phyloP scores from a whole-genome alignment of 2,888 invertebrate genomes.

The Thyatira batis region DNA sequence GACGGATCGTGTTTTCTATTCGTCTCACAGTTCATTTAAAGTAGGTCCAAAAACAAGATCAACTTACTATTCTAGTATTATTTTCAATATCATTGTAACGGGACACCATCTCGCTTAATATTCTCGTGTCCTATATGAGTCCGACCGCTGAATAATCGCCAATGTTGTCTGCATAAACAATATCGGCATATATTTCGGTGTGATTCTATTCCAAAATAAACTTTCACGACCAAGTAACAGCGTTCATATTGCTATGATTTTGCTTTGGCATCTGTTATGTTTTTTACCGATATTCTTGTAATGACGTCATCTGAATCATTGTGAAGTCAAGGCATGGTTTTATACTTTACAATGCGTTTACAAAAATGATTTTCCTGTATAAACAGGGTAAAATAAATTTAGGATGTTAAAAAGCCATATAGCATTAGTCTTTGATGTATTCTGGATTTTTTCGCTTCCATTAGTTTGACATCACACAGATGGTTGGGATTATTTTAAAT shows the following conservation, averaged over 20 bases:
- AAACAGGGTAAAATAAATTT: not conserved
- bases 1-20: no score
- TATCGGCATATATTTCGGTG: conserved; percentile 20
- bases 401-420: not conserved
- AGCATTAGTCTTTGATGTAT: not conserved
- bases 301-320: not conserved
- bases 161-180: conserved; percentile 21
- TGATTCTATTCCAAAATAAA: conserved; percentile 29
- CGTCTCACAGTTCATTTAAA: not conserved
- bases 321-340: not conserved
- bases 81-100: not conserved
- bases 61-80: not conserved
- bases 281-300: conserved; percentile 7
- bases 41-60: not conserved
- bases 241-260: conserved; percentile 12
- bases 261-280: not conserved
- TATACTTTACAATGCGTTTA: not conserved
- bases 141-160: conserved; percentile 16
- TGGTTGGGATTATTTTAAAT: no score
- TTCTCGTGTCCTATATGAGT: conserved; percentile 21
- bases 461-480: no score
- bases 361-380: not conserved
- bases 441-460: no score
- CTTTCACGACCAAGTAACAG: conserved; percentile 14
- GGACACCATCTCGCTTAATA: conserved; percentile 12